Conservation (phyloP, 2,113 vertebrate genomes). For the Onychorhynchus coronatus region DNA sequence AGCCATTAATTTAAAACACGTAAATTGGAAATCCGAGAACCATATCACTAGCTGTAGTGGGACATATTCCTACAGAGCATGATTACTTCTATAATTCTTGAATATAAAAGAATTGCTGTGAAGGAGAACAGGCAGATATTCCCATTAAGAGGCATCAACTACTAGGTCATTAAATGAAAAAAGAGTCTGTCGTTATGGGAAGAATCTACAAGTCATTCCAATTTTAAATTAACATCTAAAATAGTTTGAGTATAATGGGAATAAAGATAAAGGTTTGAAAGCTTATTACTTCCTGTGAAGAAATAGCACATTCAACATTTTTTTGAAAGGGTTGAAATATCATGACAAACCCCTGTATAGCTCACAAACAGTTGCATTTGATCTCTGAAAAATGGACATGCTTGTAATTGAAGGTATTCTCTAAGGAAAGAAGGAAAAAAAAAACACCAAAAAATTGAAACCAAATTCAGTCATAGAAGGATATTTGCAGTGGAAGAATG, state of each 20-base stretch:
- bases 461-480: neutral
- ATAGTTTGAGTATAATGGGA: neutral
- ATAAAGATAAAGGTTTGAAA: constrained; percentile 8
- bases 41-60: neutral
- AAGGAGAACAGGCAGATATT: constrained; percentile 30
- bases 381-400: neutral
- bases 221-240: constrained; percentile 30
- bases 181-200: neutral
- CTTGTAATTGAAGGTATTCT: neutral
- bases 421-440: neutral
- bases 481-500: neutral
- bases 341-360: neutral
- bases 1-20: constrained; percentile 66
- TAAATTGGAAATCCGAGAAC: constrained; percentile 62
- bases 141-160: neutral
- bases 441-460: neutral
- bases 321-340: neutral
- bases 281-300: neutral
- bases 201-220: neutral
- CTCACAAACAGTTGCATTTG: neutral
- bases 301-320: neutral
- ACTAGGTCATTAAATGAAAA: constrained; percentile 13
- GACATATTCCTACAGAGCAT: constrained; percentile 23
- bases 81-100: constrained; percentile 65
- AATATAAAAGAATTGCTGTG: constrained; percentile 42